Base-by-base conservation (phyloP, 2,888 invertebrate genomes). In the Drosophila longiperda region DNA sequence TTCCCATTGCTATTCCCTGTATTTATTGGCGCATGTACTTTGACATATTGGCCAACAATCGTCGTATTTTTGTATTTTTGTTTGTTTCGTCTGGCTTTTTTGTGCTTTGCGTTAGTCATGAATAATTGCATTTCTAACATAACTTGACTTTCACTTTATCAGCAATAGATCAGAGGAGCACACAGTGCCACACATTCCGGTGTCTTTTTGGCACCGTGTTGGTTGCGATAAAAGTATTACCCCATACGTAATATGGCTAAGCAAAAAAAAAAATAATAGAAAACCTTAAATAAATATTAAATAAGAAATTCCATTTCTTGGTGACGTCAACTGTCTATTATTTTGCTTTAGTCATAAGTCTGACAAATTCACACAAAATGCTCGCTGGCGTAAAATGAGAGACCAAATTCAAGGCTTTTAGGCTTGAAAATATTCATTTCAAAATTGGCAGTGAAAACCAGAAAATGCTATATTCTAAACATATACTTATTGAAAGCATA, bases 61-160 rank as follows among this genome's bases (percentile, higher is more conserved):
- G 42, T 6, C 48, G 57, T 29, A 26, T 26, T 4, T 4, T 58
- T 48, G 52, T 54, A 5, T 62, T 59, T 57, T 52, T 62, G 11
- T 52, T 65, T 65, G 34, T 36, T 42, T 33, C 29, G 20, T 34
- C 12, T 49, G 45, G 36, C 20, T 54, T 33, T 40, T 55, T 59
- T 36, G 26, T 52, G 38, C 40, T 20, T 58, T 11, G 32, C 33
- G 1, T 54, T 34, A 70, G 76, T 69, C 79, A 78, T 89, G 88
- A 86, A 77, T 82, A 89, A 86, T 89, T 89, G 79, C 88, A 80
- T 87, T 82, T 86, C 81, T 76, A 81, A 61, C 79, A 88, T 83
- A 86, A 88, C 86, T 88, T 88, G 90, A 90, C 88, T 90, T 90
- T 88, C 86, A 80, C 89, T 90, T 86, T 80, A 87, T 90, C 90